Conservation (phyloP, 2,888 invertebrate species). For the Lasioglossum leucozonium region DNA sequence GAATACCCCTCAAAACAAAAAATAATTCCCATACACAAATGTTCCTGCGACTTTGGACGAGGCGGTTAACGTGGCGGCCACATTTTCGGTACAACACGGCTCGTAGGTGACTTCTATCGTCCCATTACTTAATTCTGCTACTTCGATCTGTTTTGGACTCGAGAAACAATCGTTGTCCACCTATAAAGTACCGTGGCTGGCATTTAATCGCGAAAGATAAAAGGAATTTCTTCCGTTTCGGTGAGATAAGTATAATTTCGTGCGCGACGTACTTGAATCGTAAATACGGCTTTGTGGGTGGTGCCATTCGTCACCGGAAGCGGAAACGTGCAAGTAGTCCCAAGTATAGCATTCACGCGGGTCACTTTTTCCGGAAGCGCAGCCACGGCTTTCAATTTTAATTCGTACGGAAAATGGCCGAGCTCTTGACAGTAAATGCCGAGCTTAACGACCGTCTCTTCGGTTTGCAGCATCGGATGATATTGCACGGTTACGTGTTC, state of each 20-base stretch:
- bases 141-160: constrained; percentile 54
- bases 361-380: constrained; percentile 69
- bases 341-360: constrained; percentile 68
- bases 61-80: constrained; percentile 64
- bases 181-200: constrained; percentile 43
- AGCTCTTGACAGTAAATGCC: constrained; percentile 66
- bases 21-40: constrained; percentile 66
- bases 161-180: constrained; percentile 70
- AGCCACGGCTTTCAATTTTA: constrained; percentile 70
- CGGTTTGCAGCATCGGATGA: constrained; percentile 68
- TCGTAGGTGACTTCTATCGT: constrained; percentile 73
- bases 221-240: neutral
- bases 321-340: constrained; percentile 63
- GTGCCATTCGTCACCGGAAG: constrained; percentile 68
- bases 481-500: constrained; percentile 40
- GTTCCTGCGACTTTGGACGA: constrained; percentile 72
- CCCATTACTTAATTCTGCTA: constrained; percentile 47
- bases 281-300: constrained; percentile 58
- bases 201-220: neutral
- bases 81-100: constrained; percentile 68
- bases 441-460: constrained; percentile 58
- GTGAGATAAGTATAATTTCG: neutral
- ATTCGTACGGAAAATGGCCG: constrained; percentile 74
- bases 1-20: neutral
- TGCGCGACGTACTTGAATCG: constrained; percentile 62